Evolutionary conservation across 2,797 vertebrate species (phyloP).

Genomic region (Megaceryle alcyon): DNA sequence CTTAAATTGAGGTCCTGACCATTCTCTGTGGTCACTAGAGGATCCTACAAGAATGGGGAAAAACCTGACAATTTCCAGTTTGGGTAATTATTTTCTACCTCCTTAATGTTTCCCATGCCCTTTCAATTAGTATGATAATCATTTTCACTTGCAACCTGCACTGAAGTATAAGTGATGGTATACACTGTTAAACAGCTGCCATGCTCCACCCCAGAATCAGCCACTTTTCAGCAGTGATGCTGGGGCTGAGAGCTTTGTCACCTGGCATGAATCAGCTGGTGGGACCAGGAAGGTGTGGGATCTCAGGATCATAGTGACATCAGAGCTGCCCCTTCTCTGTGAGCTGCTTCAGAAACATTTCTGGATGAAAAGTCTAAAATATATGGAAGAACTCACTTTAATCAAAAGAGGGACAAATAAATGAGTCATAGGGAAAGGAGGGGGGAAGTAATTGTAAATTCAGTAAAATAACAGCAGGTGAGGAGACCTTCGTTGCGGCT

Average conservation of each 20-base stretch:
- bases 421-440: not conserved
- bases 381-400: not conserved
- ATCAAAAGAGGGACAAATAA: not conserved
- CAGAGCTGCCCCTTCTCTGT: not conserved
- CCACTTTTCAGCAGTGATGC: not conserved
- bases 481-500: not conserved
- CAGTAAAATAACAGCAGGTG: not conserved
- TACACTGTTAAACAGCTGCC: constrained; percentile 13
- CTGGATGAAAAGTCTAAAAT: not conserved
- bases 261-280: fast-evolving
- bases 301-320: no score
- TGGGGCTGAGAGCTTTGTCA: not conserved
- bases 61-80: constrained; percentile 62
- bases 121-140: constrained; percentile 73
- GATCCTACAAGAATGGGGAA: constrained; percentile 47
- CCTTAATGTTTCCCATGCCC: constrained; percentile 56
- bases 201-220: not conserved
- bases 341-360: not conserved
- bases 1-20: constrained; percentile 64
- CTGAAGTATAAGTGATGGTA: constrained; percentile 1
- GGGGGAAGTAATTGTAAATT: not conserved
- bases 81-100: constrained; percentile 65
- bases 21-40: constrained; percentile 55
- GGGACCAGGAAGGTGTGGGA: not conserved
- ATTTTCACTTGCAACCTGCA: constrained; percentile 16